These are phyloP conservation scores for Synanthedon myopaeformis DNA, from an alignment of 2,888 invertebrate genomes.

Conservation along the genomic window DNA sequence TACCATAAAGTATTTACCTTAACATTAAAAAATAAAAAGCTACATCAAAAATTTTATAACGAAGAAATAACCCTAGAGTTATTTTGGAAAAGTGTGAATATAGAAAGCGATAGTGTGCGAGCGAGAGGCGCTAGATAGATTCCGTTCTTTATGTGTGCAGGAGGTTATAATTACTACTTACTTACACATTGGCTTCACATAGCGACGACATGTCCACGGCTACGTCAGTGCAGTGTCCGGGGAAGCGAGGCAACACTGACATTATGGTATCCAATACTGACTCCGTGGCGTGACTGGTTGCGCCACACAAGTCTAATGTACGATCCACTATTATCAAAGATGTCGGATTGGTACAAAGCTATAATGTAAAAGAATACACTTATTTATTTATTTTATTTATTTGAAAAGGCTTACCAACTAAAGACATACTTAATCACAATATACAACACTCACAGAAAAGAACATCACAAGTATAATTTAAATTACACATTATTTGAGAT, in stretches of 20 bases:
- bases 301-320: slow-evolving; percentile 73
- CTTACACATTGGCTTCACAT: slow-evolving; percentile 63
- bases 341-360: slow-evolving; percentile 58
- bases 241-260: slow-evolving; percentile 70
- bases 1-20: no score
- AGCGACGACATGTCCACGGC: slow-evolving; percentile 75
- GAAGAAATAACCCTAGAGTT: no score
- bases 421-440: no score
- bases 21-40: no score
- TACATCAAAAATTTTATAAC: no score
- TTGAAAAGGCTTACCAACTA: no score
- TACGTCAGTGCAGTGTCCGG: slow-evolving; percentile 74
- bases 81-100: no score
- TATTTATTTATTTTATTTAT: no score
- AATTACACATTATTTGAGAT: no score
- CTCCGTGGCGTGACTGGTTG: slow-evolving; percentile 72
- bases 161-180: slow-evolving; percentile 2
- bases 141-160: background rate
- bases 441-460: no score
- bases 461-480: no score
- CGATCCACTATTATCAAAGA: slow-evolving; percentile 74
- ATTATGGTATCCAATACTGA: slow-evolving; percentile 73
- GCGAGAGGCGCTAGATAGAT: background rate
- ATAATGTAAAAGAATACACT: slow-evolving; percentile 13
- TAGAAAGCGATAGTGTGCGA: no score